Base-by-base conservation (phyloP, 35 echinoderm and acorn worm genomes). In the Hemicentrotus pulcherrimus region DNA sequence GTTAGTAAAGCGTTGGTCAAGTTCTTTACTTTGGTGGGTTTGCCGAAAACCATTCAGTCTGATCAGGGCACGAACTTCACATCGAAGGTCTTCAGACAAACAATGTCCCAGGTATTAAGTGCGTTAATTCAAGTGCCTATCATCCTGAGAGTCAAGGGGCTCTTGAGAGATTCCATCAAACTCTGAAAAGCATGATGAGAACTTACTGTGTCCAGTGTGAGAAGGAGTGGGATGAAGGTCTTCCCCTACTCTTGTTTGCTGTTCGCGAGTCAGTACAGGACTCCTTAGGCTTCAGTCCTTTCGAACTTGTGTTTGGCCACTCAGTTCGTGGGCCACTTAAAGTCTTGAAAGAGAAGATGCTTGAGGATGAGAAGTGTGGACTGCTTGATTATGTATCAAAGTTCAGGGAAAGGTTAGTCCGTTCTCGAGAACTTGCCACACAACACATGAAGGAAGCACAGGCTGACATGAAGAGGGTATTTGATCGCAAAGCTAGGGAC, bases 271-370 rank as follows among this genome's bases (percentile, higher is more conserved):
- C 94, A 13, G 94, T 96, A 19, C 92, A 96, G 33, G 94, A 96
- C 9, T 94, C 97, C 3, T 90, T 96, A 61, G 96, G 97, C 5
- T 98, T 97, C n/a, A 97, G 96, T 52, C 97, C 96, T 5, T 95
- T 96, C 92, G 48, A 98, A 30, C 88, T 98, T 9, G 95, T 97
- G 46, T 98, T 96, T 94, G 97, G 97, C 15, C 97, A 98, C 33
- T 9, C 60, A 33, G 95, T 98, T 12, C 52, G 96, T 47, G 97
- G 96, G 28, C 96, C 97, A 1, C 46, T 97, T 46, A 95, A 96
- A 48, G 8, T 90, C 13, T 15, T 97, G 6, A 95, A 96, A 95
- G 97, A 98, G 46, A 96, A 94, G 47, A 96, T 47, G 94, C 86
- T 97, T 32, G n/a, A 14, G 87, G 95, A 96, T 45, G 48, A 96